phyloP scores from a whole-genome alignment of 2,797 vertebrate genomes.

The Anas bahamensis region DNA sequence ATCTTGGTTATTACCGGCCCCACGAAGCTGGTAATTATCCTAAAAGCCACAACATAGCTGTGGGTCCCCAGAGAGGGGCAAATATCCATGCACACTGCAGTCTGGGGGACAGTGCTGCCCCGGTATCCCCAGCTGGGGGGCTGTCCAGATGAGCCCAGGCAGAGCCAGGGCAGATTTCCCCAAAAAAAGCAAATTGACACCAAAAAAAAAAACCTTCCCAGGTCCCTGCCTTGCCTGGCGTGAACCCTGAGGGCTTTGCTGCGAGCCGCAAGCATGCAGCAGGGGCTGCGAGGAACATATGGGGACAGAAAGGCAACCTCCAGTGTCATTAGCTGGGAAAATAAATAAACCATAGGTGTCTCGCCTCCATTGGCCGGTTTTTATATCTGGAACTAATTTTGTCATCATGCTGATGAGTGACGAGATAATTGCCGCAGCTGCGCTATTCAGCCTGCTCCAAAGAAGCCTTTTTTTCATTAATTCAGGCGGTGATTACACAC shows the following conservation, averaged over 20 bases:
- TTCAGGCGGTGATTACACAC: slow-evolving; percentile 34
- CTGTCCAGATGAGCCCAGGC: accelerated
- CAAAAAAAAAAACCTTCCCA: accelerated
- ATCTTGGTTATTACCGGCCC: not conserved
- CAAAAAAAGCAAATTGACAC: not conserved
- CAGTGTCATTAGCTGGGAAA: not conserved
- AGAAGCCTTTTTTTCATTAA: slow-evolving; percentile 2
- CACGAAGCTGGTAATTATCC: accelerated
- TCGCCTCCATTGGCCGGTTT: not conserved
- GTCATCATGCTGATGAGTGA: slow-evolving; percentile 26
- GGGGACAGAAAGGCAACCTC: not conserved
- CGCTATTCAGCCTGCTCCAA: slow-evolving; percentile 31
- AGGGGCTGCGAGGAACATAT: not conserved
- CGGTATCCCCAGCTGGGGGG: not conserved
- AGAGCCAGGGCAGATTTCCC: not conserved
- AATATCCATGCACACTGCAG: accelerated
- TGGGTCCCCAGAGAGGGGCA: not conserved
- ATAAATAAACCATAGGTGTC: not conserved
- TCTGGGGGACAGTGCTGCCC: not conserved
- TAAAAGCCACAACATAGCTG: not conserved
- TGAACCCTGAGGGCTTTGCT: not conserved
- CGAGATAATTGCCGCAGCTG: slow-evolving; percentile 63
- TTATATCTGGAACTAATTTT: slow-evolving; percentile 65
- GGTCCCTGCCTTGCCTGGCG: accelerated
- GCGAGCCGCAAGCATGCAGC: accelerated